Base-by-base conservation (phyloP, 2,113 vertebrate genomes). In the Oxygymnocypris stewartii region DNA sequence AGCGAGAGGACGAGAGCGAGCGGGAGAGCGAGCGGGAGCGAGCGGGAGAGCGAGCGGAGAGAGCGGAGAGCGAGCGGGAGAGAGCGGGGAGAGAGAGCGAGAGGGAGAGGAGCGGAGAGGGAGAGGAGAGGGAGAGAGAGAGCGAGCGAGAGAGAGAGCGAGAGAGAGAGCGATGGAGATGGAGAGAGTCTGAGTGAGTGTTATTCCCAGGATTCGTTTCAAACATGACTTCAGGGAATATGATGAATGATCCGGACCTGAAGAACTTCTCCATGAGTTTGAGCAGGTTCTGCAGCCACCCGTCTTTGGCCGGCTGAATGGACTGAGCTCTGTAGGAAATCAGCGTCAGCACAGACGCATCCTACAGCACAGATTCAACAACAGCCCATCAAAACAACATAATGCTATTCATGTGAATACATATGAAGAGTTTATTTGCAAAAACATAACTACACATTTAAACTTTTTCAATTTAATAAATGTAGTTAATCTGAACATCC, bases 211-310 rank as follows among this genome's bases (percentile, higher is more conserved):
- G 35, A 35, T 35, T 14, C 2, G 23, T 61, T 79, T 28, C 9
- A 25, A 65, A 4, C 10, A 1, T 3, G 57, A 59, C 57, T 59
- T 59, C 10, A 23, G 57, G 9, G 18, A 23, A 23, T 20, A 20
- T 59, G 20, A 23, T 20, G 31, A 54, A 23, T 10, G 20, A 2
- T n/a, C 71, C 91, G 63, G 93, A 98, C 98, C 96, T 97, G 94
- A 99, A 99, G 91, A 98, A 99, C 28, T 97, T 96, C 90, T 99
- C 98, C 97, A 98, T 98, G 73, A 99, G 92, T 44, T 91, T 91
- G 90, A 98, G 95, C 76, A 99, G 95, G 88, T 95, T 97, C 91
- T 97, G 97, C 82, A 99, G 97, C 98, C 98, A 99, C 65, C 96
- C 96, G 0, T 98, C 97, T 90, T 97, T 98, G 6, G 97, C 98